Evolutionary conservation across 1,140 invertebrate species (phyloP).

Genomic region (Drosophila pruinosa): DNA sequence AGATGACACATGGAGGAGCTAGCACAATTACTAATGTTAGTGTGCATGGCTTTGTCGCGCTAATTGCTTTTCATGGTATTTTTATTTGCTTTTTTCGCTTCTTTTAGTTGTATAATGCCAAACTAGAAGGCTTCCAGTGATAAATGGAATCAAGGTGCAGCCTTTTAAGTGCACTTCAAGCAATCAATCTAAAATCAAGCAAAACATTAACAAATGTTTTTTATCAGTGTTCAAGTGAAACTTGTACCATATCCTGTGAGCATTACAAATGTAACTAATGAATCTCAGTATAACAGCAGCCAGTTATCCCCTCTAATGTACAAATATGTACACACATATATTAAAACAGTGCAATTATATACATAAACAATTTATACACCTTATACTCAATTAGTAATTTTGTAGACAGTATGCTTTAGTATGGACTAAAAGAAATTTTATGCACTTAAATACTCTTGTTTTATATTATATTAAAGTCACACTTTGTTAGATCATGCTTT

Average conservation of each 20-base stretch:
- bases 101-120: slow-evolving; percentile 71
- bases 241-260: not conserved
- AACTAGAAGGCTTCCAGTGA: slow-evolving; percentile 59
- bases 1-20: slow-evolving; percentile 67
- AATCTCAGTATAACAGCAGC: slow-evolving; percentile 4
- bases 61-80: slow-evolving; percentile 43
- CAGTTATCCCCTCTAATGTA: not conserved
- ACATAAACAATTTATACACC: not conserved
- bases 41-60: slow-evolving; percentile 47
- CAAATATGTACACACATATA: not conserved
- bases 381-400: not conserved
- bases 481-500: not conserved
- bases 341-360: slow-evolving; percentile 2
- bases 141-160: slow-evolving; percentile 19
- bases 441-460: not conserved
- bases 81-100: slow-evolving; percentile 53
- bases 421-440: not conserved
- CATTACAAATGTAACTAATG: not conserved
- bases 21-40: slow-evolving; percentile 83
- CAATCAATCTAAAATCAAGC: slow-evolving; percentile 9
- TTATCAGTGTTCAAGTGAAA: not conserved
- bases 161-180: not conserved
- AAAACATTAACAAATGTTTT: not conserved
- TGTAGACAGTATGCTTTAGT: not conserved
- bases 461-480: not conserved